Base-by-base conservation (phyloP, 2,888 invertebrate genomes). In the Pollenia labialis region DNA sequence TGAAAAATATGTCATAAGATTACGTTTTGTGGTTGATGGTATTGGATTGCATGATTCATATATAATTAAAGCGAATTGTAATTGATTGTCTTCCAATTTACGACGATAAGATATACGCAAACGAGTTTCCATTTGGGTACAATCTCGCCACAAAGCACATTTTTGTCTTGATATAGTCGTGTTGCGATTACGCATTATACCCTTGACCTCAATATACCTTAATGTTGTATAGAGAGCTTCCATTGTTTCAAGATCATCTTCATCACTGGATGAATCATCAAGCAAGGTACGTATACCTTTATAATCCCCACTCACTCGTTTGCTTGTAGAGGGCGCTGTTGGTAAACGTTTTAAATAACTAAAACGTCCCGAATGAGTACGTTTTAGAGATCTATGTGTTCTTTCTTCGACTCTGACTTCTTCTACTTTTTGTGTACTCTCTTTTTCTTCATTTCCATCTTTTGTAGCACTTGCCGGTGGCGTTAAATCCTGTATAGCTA, bases 11-110 rank as follows among this genome's bases (percentile, higher is more conserved):
- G 84, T 74, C 85, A 91, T 89, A 10, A 91, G 88, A 89, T 91
- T 91, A 52, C 91, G 89, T 54, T 89, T 89, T 10, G 76, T 62
- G 1, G 68, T 64, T 42, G 64, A 54, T 10, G 82, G 72, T 62
- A 42, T 32, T 8, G 46, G 66, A 72, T 75, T 88, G n/a, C 90
- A 44, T 75, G 90, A 89, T 76, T 90, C 91, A 87, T 92, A 92
- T 58, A 91, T 90, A 14, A 92, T 89, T 74, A 92, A 87, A 10
- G 90, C 91, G 74, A 91, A 91, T 89, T 91, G 90, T 71, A 91
- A 83, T 79, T 90, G 89, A 79, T 91, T 90, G 81, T 90, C 90
- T 44, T 88, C 76, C 14, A 89, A 50, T 44, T 89, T 88, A 42
- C 89, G 89, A 44, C 90, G 90, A 88, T 91, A 92, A 18, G 92